Evolutionary conservation across 2,797 vertebrate species (phyloP).

Genomic region (Triplophysa yarkandensis): DNA sequence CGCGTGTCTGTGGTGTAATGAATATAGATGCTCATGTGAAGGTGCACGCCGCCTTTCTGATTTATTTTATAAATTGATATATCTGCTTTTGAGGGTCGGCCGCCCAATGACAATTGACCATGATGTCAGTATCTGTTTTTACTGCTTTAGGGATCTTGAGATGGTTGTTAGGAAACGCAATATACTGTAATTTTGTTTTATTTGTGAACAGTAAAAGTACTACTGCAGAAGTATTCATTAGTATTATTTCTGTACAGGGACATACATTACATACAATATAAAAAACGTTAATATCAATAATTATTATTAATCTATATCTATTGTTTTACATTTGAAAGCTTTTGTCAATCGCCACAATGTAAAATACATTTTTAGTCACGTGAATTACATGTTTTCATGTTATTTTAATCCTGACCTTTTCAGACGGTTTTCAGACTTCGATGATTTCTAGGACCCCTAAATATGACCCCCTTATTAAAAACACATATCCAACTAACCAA

Average conservation of each 20-base stretch:
- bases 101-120: constrained; percentile 78
- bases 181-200: background rate
- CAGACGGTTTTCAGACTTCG: too few species aligned
- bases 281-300: too few species aligned
- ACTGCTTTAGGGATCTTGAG: constrained; percentile 19
- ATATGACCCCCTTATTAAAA: too few species aligned
- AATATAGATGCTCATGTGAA: constrained; percentile 78
- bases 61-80: constrained; percentile 85
- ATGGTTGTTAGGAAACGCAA: background rate
- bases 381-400: too few species aligned
- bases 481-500: too few species aligned
- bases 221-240: background rate
- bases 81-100: constrained; percentile 75
- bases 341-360: background rate
- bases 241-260: too few species aligned
- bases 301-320: too few species aligned
- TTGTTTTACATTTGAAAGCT: background rate
- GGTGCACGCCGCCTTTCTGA: constrained; percentile 67
- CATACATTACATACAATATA: too few species aligned
- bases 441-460: too few species aligned
- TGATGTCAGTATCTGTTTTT: constrained; percentile 68
- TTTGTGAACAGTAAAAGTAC: background rate
- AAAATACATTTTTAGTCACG: too few species aligned
- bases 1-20: constrained; percentile 74
- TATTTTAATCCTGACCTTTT: too few species aligned